These are phyloP conservation scores for Pachycephus smyrnensis DNA, from an alignment of 2,888 invertebrate species.

Conservation along the genomic window DNA sequence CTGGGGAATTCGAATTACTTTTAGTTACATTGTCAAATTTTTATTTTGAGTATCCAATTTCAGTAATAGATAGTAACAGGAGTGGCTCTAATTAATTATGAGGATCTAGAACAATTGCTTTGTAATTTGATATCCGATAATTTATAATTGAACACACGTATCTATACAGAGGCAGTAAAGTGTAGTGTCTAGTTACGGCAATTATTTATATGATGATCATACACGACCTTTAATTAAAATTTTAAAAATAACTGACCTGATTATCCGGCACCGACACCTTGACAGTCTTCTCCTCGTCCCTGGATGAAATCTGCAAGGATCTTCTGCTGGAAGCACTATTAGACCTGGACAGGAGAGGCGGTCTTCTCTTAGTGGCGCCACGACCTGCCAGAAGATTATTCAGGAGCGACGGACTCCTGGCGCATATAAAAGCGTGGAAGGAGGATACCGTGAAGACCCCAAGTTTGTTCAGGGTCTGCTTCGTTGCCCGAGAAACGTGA, in stretches of 20 bases:
- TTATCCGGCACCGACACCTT: conserved; percentile 92
- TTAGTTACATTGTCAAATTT: neutral
- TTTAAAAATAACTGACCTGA: conserved; percentile 64
- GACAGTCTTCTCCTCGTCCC: conserved; percentile 90
- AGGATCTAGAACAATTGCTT: neutral
- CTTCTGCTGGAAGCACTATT: conserved; percentile 90
- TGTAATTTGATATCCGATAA: neutral
- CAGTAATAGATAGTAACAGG: neutral
- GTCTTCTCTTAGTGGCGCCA: conserved; percentile 90
- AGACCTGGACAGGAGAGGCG: conserved; percentile 90
- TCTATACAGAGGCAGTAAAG: neutral
- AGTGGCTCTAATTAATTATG: neutral
- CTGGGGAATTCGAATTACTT: conserved; percentile 53
- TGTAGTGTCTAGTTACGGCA: neutral
- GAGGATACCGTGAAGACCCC: conserved; percentile 98
- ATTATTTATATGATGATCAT: neutral
- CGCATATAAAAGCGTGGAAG: conserved; percentile 97
- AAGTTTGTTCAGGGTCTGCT: conserved; percentile 92
- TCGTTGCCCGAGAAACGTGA: conserved; percentile 94
- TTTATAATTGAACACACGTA: neutral
- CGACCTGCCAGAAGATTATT: conserved; percentile 92
- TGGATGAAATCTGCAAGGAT: conserved; percentile 88
- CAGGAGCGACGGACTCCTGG: conserved; percentile 91
- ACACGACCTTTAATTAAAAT: neutral
- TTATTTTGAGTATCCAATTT: neutral